These are phyloP conservation scores for Aphidius ervi DNA, from an alignment of 1,140 invertebrate genomes.

Conservation along the genomic window DNA sequence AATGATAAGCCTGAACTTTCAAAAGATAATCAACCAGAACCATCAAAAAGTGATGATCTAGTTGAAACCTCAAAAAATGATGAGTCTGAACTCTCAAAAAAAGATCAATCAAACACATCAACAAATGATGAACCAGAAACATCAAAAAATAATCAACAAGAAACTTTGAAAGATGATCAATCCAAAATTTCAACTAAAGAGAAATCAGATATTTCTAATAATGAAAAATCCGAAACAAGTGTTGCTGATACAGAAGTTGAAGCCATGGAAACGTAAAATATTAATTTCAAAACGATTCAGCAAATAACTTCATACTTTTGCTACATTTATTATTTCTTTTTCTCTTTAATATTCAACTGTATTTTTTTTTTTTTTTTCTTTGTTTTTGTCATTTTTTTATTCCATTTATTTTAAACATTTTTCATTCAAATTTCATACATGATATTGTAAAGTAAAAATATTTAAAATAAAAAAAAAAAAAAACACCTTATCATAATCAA, in stretches of 20 bases:
- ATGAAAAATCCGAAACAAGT: too few relatives aligned
- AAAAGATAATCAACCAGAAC: too few relatives aligned
- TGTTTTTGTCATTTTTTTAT: not conserved
- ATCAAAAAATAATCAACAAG: too few relatives aligned
- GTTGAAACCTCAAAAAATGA: slow-evolving; percentile 37
- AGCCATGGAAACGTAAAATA: slow-evolving; percentile 51
- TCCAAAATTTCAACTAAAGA: too few relatives aligned
- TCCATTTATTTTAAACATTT: not conserved
- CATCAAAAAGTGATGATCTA: not conserved
- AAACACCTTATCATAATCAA: not conserved
- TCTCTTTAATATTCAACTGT: not conserved
- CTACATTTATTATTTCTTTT: slow-evolving; percentile 1
- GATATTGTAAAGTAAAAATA: too few relatives aligned
- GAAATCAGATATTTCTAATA: too few relatives aligned
- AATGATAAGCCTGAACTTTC: slow-evolving; percentile 30
- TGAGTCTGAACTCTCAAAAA: slow-evolving; percentile 16
- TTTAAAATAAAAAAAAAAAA: too few relatives aligned
- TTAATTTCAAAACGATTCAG: not conserved
- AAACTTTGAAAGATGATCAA: too few relatives aligned
- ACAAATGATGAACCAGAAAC: too few relatives aligned
- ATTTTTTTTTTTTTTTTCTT: not conserved
- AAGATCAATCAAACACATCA: too few relatives aligned
- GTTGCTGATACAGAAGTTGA: slow-evolving; percentile 29
- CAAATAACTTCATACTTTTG: slow-evolving; percentile 48
- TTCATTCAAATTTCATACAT: not conserved